Percentiles rank a stretch among this genome's conserved stretches.
Conservation (phyloP, 2,113 vertebrate species). For the Miniopterus natalensis region DNA sequence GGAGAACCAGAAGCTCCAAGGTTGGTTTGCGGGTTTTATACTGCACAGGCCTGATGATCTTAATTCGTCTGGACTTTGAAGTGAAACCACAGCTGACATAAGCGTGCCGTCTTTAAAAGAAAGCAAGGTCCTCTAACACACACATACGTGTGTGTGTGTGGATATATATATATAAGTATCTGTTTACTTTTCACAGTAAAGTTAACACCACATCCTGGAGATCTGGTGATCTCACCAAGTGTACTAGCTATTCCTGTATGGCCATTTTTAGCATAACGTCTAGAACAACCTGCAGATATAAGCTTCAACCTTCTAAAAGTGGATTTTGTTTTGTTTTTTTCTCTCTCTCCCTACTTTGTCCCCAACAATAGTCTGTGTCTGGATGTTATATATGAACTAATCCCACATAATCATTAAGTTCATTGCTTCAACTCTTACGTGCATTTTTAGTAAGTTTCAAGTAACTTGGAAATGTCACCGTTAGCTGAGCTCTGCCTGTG, state of each 20-base stretch:
- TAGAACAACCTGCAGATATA: not conserved
- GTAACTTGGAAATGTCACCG: not conserved
- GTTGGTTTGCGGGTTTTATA: constrained; percentile 83
- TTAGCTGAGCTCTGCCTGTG: not conserved
- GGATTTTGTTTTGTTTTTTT: not conserved
- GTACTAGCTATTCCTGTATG: not conserved
- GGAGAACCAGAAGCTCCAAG: constrained; percentile 98
- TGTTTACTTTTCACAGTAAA: not conserved
- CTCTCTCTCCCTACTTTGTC: not conserved
- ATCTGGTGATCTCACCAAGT: not conserved
- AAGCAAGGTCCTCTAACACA: accelerated
- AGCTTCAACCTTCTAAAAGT: not conserved
- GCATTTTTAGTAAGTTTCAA: not conserved
- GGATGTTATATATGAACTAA: not conserved
- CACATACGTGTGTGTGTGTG: not conserved
- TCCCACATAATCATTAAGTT: not conserved
- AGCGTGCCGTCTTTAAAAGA: not conserved
- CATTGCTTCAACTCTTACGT: not conserved
- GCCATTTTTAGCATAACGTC: not conserved
- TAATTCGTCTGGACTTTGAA: not conserved
- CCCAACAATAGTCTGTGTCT: not conserved
- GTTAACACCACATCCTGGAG: not conserved
- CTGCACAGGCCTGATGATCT: not conserved
- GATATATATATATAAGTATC: not conserved
- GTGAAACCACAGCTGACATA: not conserved